Base-by-base conservation (phyloP, 1,140 invertebrate genomes). In the Drosophila melanogaster region DNA sequence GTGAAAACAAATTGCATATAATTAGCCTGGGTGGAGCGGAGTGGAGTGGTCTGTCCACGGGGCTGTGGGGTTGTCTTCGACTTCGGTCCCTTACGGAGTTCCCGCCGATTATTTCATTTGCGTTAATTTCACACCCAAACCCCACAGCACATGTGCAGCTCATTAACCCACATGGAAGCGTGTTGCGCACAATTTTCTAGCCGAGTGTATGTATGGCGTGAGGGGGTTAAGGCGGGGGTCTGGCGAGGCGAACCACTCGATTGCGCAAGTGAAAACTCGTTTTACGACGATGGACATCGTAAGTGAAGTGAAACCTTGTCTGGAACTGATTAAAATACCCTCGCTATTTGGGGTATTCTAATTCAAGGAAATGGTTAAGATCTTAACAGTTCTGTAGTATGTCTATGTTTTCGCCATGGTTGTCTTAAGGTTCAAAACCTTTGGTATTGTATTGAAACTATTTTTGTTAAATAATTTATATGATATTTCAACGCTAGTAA, bases 1-100 rank as follows among this genome's bases (percentile, higher is more conserved):
- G 57, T 53, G 71, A 74, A 74, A 74, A 74, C 71, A 74, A 74
- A 74, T 74, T 62, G 71, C 67, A 74, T 74, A 74, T 62, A 74
- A 74, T 74, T 74, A 74, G 57, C 66, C 67, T 38, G 41, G 19
- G 22, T 26, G 43, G 15, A 40, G 65, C 41, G 43, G 60, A 40
- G 65, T 49, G 43, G 60, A 33, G 64, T 58, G 35, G 64, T 46
- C n/a, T 65, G 46, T 30, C 35, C 35, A 10, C 57, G 46, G 38
- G 17, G 10, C 12, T 8, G 4, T 19, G 8, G 15, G 3, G 15
- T 17, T 15, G 11, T 4, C 54, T 57, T n/a, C 11, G 19, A 7
- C 44, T 41, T 24, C 17, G 38, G 14, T 47, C 49, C 56, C 70
- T 62, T 72, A 49, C 61, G 24, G 35, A 71, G 64, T 35, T 43